Percentiles rank a stretch among this genome's conserved stretches.
Evolutionary conservation across 2,113 vertebrate species (phyloP).

Genomic region (Albula goreensis): DNA sequence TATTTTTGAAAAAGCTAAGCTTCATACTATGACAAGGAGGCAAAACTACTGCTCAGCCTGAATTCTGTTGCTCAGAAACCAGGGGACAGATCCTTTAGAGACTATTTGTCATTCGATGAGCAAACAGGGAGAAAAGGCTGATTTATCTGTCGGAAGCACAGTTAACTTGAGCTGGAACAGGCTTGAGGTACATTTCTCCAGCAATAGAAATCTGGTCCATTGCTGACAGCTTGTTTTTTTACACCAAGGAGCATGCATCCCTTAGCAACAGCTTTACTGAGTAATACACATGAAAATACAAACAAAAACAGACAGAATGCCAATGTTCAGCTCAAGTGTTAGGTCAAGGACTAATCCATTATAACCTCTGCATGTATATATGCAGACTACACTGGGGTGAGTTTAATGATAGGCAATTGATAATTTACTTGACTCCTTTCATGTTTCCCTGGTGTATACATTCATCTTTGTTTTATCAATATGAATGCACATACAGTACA

Average conservation of each 20-base stretch:
- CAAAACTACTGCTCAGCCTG: not conserved
- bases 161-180: not conserved
- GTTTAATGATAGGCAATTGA: no score
- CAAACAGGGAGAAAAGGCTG: not conserved
- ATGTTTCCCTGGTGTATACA: not conserved
- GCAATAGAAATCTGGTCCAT: not conserved
- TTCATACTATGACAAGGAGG: not conserved
- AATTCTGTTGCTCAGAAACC: not conserved
- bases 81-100: not conserved
- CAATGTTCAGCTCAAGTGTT: not conserved
- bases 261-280: not conserved
- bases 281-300: not conserved
- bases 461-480: not conserved
- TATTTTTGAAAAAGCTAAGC: not conserved
- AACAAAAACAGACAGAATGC: not conserved
- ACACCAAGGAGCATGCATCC: not conserved
- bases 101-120: not conserved
- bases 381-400: no score
- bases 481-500: not conserved
- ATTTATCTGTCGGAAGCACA: not conserved
- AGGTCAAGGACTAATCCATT: not conserved
- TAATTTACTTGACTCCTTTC: not conserved
- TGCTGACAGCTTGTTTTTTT: not conserved
- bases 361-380: no score
- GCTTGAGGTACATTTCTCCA: not conserved